These are phyloP conservation scores for Drosophila mojavensis DNA, from an alignment of 1,140 invertebrate species.

Conservation along the genomic window DNA sequence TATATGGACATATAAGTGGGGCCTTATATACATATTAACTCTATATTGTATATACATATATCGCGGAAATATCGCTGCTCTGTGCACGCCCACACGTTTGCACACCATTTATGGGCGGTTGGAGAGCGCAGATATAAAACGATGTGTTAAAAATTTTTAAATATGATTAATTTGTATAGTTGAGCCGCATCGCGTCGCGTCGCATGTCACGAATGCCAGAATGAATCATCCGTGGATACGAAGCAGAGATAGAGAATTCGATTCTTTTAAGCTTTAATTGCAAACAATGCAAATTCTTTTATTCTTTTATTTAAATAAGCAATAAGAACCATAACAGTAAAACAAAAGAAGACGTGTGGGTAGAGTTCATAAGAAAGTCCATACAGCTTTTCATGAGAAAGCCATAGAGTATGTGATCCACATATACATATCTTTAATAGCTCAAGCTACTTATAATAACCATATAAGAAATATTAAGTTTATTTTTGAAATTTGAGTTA, in stretches of 20 bases:
- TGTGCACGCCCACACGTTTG: slow-evolving; percentile 23
- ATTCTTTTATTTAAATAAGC: slow-evolving; percentile 4
- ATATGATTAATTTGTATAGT: slow-evolving; percentile 46
- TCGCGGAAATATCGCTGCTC: slow-evolving; percentile 31
- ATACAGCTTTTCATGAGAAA: too few species aligned
- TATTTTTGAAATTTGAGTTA: too few species aligned
- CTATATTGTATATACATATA: neutral
- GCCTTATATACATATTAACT: neutral
- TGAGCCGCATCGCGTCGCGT: slow-evolving; percentile 10
- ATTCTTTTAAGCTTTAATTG: slow-evolving; percentile 27
- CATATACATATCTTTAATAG: too few species aligned
- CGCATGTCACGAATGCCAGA: slow-evolving; percentile 29
- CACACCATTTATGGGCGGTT: slow-evolving; percentile 25
- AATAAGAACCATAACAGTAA: too few species aligned
- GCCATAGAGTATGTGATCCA: too few species aligned
- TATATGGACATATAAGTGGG: slow-evolving; percentile 27
- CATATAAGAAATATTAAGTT: too few species aligned
- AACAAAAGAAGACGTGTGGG: neutral
- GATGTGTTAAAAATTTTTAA: slow-evolving; percentile 17
- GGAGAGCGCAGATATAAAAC: slow-evolving; percentile 7
- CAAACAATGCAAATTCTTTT: slow-evolving; percentile 29
- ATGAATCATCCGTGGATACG: slow-evolving; percentile 37
- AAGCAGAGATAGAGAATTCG: slow-evolving; percentile 14
- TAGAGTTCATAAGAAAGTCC: neutral
- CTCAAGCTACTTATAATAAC: too few species aligned